Evolutionary conservation across 1,140 invertebrate genomes (phyloP).

Genomic region (Polypedilum vanderplanki): DNA sequence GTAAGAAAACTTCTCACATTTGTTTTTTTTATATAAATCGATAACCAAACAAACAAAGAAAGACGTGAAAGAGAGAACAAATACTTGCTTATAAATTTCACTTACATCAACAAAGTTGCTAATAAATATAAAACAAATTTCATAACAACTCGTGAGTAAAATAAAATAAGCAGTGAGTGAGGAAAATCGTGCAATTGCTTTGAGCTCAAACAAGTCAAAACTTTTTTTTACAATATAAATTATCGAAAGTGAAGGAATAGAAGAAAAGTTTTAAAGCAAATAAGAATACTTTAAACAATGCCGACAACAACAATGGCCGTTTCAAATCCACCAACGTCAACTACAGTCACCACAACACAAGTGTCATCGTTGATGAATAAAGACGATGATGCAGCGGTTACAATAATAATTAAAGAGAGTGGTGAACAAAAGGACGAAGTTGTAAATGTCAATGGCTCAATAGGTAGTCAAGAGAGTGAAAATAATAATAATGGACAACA

Average conservation of each 20-base stretch:
- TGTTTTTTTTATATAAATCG: too few species aligned
- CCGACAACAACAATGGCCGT: constrained; percentile 20
- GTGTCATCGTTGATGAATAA: background rate
- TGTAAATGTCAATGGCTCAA: background rate
- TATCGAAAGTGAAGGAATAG: background rate
- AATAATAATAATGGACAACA: background rate
- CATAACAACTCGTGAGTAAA: background rate
- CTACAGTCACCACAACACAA: background rate
- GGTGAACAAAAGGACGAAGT: too few species aligned
- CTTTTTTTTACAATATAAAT: background rate
- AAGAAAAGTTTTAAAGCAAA: constrained; percentile 18
- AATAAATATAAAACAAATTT: background rate
- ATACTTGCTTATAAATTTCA: too few species aligned
- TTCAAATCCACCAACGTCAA: background rate
- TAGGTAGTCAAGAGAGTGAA: background rate
- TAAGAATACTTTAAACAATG: background rate
- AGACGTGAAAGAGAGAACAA: too few species aligned
- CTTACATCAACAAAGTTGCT: too few species aligned
- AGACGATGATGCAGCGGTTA: too few species aligned
- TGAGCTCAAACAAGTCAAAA: background rate
- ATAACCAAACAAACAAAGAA: too few species aligned
- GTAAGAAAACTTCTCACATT: too few species aligned
- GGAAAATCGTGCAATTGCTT: background rate
- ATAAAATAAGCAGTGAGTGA: background rate
- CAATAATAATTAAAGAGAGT: too few species aligned